Evolutionary conservation across 2,888 invertebrate genomes (phyloP).

Genomic region (Liposcelis brunnea): DNA sequence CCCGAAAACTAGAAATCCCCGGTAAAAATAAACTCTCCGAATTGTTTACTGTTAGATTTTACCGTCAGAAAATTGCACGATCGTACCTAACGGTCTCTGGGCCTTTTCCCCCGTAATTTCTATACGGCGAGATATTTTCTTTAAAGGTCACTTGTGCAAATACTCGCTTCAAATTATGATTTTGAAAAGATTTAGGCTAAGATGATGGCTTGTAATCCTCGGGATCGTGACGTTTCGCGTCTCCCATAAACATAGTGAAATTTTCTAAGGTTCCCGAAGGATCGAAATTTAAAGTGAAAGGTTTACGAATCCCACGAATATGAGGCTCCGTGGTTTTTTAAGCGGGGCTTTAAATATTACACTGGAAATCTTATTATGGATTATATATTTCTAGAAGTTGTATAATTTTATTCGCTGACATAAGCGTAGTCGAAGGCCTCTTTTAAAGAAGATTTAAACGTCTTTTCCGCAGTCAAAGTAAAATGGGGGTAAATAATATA

Average conservation of each 20-base stretch:
- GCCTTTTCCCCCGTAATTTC: too few relatives aligned
- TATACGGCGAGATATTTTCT: constrained; percentile 2
- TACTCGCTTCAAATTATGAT: constrained; percentile 8
- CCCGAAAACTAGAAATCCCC: too few relatives aligned
- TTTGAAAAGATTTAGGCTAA: not conserved
- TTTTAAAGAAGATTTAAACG: too few relatives aligned
- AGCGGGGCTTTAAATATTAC: not conserved
- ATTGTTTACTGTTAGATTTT: too few relatives aligned
- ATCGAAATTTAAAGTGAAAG: not conserved
- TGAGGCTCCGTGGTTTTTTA: not conserved
- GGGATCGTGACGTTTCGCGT: not conserved
- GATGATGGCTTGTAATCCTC: constrained; percentile 3
- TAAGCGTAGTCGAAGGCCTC: not conserved
- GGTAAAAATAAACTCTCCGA: too few relatives aligned
- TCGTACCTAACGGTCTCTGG: too few relatives aligned
- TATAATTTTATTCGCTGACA: constrained; percentile 7
- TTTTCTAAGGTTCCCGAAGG: not conserved
- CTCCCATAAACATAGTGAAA: not conserved
- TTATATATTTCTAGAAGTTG: constrained; percentile 8
- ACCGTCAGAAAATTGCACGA: too few relatives aligned
- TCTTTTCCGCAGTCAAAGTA: too few relatives aligned
- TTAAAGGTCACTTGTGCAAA: constrained; percentile 9
- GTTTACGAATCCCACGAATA: not conserved
- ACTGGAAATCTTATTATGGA: constrained; percentile 8
- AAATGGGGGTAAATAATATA: too few relatives aligned